Conservation (phyloP, 2,113 vertebrate species). For the Cathartes aura region DNA sequence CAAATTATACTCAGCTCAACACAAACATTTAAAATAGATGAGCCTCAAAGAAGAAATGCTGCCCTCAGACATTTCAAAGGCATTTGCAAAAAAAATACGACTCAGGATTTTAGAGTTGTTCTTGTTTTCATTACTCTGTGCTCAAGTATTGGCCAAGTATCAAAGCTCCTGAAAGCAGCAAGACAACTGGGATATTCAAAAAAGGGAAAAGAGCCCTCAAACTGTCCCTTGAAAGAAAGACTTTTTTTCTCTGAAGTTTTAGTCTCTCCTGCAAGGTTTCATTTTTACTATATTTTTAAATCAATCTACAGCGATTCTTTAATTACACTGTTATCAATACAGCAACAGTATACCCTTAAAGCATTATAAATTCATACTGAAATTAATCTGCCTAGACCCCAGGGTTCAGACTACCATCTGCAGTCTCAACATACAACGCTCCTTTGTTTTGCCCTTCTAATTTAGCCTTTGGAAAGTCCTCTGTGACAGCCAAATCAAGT, state of each 20-base stretch:
- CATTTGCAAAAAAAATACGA: conserved; percentile 10
- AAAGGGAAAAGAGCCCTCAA: neutral
- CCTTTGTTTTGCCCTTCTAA: conserved; percentile 1
- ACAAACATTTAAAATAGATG: conserved; percentile 21
- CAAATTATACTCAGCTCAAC: neutral
- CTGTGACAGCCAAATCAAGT: conserved; percentile 27
- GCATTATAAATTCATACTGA: neutral
- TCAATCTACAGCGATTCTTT: conserved; percentile 4
- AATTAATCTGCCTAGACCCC: conserved; percentile 2
- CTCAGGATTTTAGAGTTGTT: neutral
- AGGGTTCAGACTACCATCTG: neutral
- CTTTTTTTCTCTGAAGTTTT: neutral
- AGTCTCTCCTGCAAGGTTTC: neutral
- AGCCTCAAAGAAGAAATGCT: conserved; percentile 15
- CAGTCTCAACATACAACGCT: neutral
- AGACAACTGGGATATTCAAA: conserved; percentile 10
- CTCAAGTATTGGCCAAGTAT: neutral
- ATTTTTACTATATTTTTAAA: neutral
- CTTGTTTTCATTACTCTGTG: conserved; percentile 49
- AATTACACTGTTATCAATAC: neutral
- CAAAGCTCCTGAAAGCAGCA: neutral
- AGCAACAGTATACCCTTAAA: neutral
- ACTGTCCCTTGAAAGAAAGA: neutral
- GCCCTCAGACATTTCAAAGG: conserved; percentile 36
- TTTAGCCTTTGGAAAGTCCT: conserved; percentile 40